These are phyloP conservation scores for Hydropotes inermis DNA, from an alignment of 2,113 vertebrate genomes.

Conservation along the genomic window DNA sequence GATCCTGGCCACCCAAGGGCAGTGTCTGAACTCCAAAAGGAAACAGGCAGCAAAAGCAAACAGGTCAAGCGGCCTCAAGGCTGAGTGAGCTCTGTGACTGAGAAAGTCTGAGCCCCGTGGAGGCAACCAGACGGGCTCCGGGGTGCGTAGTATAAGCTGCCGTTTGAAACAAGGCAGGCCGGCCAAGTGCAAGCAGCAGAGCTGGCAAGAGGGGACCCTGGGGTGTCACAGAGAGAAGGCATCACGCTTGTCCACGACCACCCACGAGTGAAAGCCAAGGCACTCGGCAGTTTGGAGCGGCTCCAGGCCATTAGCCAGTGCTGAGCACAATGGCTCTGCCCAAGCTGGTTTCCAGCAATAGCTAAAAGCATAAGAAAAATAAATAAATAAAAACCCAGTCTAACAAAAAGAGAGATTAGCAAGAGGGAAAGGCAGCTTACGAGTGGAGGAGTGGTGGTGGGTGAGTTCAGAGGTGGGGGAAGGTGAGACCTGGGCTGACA, in stretches of 20 bases:
- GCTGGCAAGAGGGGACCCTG: background rate
- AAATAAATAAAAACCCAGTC: background rate
- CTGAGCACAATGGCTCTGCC: background rate
- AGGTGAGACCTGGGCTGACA: background rate
- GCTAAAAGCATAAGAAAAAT: background rate
- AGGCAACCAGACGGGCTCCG: background rate
- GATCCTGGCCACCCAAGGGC: background rate
- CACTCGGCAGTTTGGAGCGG: slow-evolving; percentile 2
- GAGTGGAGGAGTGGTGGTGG: rapidly evolving
- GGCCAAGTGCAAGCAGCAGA: slow-evolving; percentile 44
- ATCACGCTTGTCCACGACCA: background rate
- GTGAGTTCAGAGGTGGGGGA: background rate
- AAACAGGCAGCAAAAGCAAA: background rate
- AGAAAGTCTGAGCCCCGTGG: background rate
- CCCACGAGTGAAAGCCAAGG: slow-evolving; percentile 13
- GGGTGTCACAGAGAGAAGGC: slow-evolving; percentile 41
- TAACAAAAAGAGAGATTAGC: background rate
- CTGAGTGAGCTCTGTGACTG: background rate
- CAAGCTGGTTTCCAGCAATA: background rate
- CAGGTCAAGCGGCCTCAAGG: background rate
- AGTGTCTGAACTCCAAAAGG: background rate
- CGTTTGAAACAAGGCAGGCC: background rate
- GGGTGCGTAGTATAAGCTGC: background rate
- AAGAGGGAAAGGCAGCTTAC: background rate
- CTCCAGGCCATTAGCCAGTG: slow-evolving; percentile 41